A percentile compares a stretch with the other conserved stretches of the same genome.
Conservation (phyloP, 2,113 vertebrate species). For the Anguilla rostrata region DNA sequence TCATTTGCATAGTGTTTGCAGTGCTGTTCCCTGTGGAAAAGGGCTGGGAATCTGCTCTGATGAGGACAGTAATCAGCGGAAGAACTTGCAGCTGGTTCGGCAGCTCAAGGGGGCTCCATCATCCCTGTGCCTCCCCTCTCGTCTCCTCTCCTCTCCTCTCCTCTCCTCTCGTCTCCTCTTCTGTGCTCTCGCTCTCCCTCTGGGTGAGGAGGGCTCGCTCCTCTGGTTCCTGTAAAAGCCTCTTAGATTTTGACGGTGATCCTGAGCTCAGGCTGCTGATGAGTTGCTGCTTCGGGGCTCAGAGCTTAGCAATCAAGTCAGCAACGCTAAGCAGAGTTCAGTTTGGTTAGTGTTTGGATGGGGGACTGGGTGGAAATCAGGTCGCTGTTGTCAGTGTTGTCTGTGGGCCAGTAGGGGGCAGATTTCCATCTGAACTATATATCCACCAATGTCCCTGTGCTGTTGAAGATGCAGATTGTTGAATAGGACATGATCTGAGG, state of each 20-base stretch:
- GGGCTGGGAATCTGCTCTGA: neutral
- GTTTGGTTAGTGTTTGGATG: neutral
- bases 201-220: no score
- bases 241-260: neutral
- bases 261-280: neutral
- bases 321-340: neutral
- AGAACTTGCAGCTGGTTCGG: neutral
- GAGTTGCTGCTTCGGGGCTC: neutral
- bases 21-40: neutral
- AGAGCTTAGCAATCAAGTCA: neutral
- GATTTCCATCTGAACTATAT: neutral
- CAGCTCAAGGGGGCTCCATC: neutral
- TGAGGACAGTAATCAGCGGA: constrained; percentile 12
- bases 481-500: neutral
- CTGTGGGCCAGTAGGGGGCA: neutral
- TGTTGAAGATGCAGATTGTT: neutral
- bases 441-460: neutral
- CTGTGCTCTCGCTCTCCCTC: neutral
- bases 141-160: neutral
- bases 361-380: neutral
- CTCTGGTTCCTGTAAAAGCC: neutral
- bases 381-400: neutral
- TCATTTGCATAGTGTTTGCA: neutral
- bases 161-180: neutral
- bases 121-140: neutral